A percentile compares a stretch with the other conserved stretches of the same genome.
Evolutionary conservation across 35 echinoderm and acorn worm species (phyloP).

Genomic region (Hemicentrotus pulcherrimus): DNA sequence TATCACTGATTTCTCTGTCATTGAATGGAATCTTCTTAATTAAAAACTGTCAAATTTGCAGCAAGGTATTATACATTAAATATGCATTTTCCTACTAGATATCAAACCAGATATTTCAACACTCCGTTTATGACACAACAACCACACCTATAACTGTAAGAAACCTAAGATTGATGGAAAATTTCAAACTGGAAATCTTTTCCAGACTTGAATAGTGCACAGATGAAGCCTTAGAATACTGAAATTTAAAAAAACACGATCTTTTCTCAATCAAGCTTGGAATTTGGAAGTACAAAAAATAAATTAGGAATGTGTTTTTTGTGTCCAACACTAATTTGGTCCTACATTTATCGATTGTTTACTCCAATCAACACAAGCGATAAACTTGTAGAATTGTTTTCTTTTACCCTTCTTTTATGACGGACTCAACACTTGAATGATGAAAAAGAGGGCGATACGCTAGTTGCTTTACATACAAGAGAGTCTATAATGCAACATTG

Average conservation of each 20-base stretch:
- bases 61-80: neutral
- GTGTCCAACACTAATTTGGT: neutral
- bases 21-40: neutral
- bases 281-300: neutral
- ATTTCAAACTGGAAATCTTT: neutral
- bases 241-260: neutral
- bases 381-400: neutral
- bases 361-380: neutral
- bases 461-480: neutral
- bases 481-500: neutral
- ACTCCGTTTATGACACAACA: neutral
- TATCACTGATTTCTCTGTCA: neutral
- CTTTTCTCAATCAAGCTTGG: neutral
- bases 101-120: neutral
- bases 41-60: neutral
- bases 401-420: neutral
- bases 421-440: neutral
- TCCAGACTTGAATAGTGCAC: neutral
- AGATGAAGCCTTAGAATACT: neutral
- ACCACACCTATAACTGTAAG: neutral
- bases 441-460: neutral
- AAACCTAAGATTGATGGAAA: neutral
- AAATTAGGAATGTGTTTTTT: neutral
- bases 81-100: neutral
- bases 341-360: neutral